Evolutionary conservation across 64 coral and sea anemone species (phyloP).

Genomic region (Dendronephthya gigantea): DNA sequence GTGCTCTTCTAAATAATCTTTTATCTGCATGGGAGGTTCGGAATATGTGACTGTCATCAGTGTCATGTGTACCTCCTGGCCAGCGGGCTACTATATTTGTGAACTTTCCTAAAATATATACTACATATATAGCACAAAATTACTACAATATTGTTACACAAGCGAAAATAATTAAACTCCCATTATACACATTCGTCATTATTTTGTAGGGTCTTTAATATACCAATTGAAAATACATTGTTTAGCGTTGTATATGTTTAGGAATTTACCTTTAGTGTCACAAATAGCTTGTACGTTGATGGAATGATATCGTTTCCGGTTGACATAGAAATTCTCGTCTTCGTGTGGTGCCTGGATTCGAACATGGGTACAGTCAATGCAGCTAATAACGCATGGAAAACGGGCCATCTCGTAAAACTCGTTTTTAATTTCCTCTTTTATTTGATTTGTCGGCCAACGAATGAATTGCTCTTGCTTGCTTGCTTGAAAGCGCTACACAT

Average conservation of each 20-base stretch:
- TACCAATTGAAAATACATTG: neutral
- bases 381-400: slow-evolving; percentile 51
- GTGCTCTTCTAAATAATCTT: neutral
- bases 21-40: slow-evolving; percentile 19
- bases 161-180: too few species aligned
- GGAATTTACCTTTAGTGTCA: slow-evolving; percentile 15
- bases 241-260: neutral
- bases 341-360: slow-evolving; percentile 17
- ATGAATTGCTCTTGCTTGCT: slow-evolving; percentile 37
- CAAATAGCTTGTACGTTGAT: slow-evolving; percentile 41
- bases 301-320: slow-evolving; percentile 33
- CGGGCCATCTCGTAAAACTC: slow-evolving; percentile 28
- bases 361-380: slow-evolving; percentile 42
- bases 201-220: neutral
- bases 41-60: slow-evolving; percentile 25
- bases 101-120: neutral
- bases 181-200: too few species aligned
- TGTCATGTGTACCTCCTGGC: slow-evolving; percentile 34
- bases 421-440: slow-evolving; percentile 27
- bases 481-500: slow-evolving; percentile 16
- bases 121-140: too few species aligned
- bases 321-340: slow-evolving; percentile 29
- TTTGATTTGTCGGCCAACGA: slow-evolving; percentile 30
- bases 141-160: too few species aligned
- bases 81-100: slow-evolving; percentile 27